phyloP scores from a whole-genome alignment of 2,113 vertebrate species.

The Phalacrocorax aristotelis region DNA sequence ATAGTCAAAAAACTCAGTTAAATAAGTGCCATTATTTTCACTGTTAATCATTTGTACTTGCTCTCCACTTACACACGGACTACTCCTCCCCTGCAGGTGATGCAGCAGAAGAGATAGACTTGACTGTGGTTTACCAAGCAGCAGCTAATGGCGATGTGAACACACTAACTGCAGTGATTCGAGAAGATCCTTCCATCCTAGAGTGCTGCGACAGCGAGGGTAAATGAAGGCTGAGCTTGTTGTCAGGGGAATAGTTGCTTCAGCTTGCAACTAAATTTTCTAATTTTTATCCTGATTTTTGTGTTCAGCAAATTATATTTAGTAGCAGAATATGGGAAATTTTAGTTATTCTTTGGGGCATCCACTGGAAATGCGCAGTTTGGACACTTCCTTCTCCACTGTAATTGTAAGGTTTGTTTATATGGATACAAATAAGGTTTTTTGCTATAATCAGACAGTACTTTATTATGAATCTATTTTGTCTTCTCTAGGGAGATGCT shows the following conservation, averaged over 20 bases:
- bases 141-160: constrained; percentile 85
- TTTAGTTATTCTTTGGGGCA: background rate
- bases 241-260: background rate
- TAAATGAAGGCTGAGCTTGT: constrained; percentile 30
- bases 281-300: background rate
- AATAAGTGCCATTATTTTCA: background rate
- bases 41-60: background rate
- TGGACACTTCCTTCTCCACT: background rate
- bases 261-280: background rate
- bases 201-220: constrained; percentile 88
- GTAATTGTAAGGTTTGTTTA: background rate
- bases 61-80: background rate
- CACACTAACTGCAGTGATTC: constrained; percentile 83
- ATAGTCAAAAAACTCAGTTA: background rate
- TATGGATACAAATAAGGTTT: background rate
- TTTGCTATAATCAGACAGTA: background rate
- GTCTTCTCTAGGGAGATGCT: background rate
- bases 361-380: background rate
- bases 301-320: background rate
- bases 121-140: constrained; percentile 85
- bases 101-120: constrained; percentile 81
- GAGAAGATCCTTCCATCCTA: constrained; percentile 88
- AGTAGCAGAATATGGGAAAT: background rate
- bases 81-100: constrained; percentile 70
- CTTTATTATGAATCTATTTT: background rate